A percentile compares a stretch with the other conserved stretches of the same genome.
phyloP scores from a whole-genome alignment of 2,797 vertebrate species.

The Enteromius unitaeniatus region DNA sequence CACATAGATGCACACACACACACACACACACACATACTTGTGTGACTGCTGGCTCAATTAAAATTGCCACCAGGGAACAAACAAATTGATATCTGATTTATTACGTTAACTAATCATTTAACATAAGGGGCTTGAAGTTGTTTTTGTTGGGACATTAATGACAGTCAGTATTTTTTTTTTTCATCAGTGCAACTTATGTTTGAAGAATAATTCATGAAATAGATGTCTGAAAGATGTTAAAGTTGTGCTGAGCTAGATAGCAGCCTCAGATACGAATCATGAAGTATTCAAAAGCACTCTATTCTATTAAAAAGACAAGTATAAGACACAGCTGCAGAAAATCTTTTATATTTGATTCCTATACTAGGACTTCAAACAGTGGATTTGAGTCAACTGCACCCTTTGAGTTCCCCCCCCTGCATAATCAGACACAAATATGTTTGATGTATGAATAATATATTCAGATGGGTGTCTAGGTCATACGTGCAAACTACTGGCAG shows the following conservation, averaged over 20 bases:
- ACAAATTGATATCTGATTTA: slow-evolving; percentile 29
- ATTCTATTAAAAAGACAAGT: slow-evolving; percentile 20
- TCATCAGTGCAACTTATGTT: slow-evolving; percentile 16
- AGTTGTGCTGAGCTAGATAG: slow-evolving; percentile 21
- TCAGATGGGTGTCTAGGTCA: slow-evolving; percentile 27
- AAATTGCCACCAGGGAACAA: background rate
- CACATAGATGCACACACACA: background rate
- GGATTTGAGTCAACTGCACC: slow-evolving; percentile 4
- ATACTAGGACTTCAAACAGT: slow-evolving; percentile 18
- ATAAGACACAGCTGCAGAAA: background rate
- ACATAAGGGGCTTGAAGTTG: slow-evolving; percentile 10
- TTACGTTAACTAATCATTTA: background rate
- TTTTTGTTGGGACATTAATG: slow-evolving; percentile 7
- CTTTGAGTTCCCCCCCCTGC: background rate
- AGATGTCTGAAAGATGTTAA: slow-evolving; percentile 24
- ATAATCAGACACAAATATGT: slow-evolving; percentile 39
- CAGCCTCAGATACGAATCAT: slow-evolving; percentile 48
- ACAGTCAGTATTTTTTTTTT: background rate
- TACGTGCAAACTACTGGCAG: slow-evolving; percentile 17
- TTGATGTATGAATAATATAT: slow-evolving; percentile 42
- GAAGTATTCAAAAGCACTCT: slow-evolving; percentile 28
- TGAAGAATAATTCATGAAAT: slow-evolving; percentile 55
- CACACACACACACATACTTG: background rate
- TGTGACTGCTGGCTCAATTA: slow-evolving; percentile 2
- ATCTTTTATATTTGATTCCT: slow-evolving; percentile 19